These are phyloP conservation scores for Sylvietta virens DNA, from an alignment of 2,113 vertebrate species.

Conservation along the genomic window DNA sequence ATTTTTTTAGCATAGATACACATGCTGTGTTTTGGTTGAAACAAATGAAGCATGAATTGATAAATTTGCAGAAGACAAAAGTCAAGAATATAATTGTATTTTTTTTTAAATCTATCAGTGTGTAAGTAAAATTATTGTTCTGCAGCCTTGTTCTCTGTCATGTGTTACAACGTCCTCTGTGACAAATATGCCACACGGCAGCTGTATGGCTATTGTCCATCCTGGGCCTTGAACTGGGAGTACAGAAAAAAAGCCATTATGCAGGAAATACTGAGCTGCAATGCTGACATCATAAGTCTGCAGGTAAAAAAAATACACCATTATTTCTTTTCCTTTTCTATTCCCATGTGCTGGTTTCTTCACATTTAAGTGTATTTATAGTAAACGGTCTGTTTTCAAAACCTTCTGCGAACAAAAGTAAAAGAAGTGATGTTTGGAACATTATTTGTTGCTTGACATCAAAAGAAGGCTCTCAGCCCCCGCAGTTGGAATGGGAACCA, in stretches of 20 bases:
- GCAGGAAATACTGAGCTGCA: conserved; percentile 94
- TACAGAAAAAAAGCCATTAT: conserved; percentile 99
- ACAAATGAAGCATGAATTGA: neutral
- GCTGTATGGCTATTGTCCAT: conserved; percentile 96
- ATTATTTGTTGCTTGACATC: conserved; percentile 33
- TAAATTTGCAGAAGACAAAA: neutral
- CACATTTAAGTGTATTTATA: neutral
- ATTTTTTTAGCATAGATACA: neutral
- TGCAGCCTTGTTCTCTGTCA: conserved; percentile 95
- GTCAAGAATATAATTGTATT: neutral
- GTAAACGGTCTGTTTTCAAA: neutral
- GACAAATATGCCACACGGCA: conserved; percentile 97
- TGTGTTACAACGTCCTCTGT: conserved; percentile 99
- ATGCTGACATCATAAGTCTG: conserved; percentile 94
- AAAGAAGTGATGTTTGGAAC: neutral
- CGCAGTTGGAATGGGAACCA: neutral
- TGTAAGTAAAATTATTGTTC: conserved; percentile 54
- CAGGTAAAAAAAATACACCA: conserved; percentile 77
- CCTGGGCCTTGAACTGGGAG: conserved; percentile 97
- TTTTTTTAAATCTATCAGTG: neutral
- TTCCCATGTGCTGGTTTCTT: neutral
- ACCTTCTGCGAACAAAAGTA: neutral
- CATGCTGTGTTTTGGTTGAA: neutral
- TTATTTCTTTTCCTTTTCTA: neutral
- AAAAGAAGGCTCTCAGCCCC: conserved; percentile 38